Evolutionary conservation across 1,140 invertebrate species (phyloP), one percentile per base, ranked within the genome.

Genomic region (Habropoda laboriosa): DNA sequence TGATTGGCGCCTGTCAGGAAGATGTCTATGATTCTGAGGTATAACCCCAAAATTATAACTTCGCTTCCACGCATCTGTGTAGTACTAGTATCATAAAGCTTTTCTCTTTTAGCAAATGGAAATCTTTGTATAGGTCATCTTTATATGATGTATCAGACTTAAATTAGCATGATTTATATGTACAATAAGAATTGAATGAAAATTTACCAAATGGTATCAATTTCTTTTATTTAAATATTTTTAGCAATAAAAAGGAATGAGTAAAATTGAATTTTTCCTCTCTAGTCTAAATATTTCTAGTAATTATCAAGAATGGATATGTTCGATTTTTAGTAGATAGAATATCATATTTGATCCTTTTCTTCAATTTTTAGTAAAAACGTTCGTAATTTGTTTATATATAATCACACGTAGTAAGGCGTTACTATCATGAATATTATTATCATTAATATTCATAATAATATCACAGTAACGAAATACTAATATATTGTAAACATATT

Each of bases 1-100:
- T 95, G 95, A 94, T 95, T 91, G 93, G 94, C 90, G 92, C 93
- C 74, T 93, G 93, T 91, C 94, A 94, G 93, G 94, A 95, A 90
- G 94, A 93, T 93, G 91, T 93, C 91, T 94, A 94, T 86, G 94
- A 94, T 90, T 91, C 91, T 84, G 94, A 95, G 94, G 95, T 95
- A 95, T 92, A 92, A 79, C 86, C 68, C 70, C 47, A 86, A 83
- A 82, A 66, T 81, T 85, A 79, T 82, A 90, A 91, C 80, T 82
- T 86, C 80, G 87, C 84, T 90, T 78, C 88, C 90, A 93, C 93
- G 92, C 89, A 91, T 93, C 88, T 92, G 89, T 90, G 90, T 88
- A 90, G 92, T 87, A 87, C 90, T 93, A 93, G 75, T 82, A 80
- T 78, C 82, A 84, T 80, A 55, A 79, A 79, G 70, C 72, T 72